Percentiles rank a stretch among this genome's conserved stretches.
These are phyloP conservation scores for Nasonovia ribisnigri DNA, from an alignment of 2,888 invertebrate species.

Conservation along the genomic window DNA sequence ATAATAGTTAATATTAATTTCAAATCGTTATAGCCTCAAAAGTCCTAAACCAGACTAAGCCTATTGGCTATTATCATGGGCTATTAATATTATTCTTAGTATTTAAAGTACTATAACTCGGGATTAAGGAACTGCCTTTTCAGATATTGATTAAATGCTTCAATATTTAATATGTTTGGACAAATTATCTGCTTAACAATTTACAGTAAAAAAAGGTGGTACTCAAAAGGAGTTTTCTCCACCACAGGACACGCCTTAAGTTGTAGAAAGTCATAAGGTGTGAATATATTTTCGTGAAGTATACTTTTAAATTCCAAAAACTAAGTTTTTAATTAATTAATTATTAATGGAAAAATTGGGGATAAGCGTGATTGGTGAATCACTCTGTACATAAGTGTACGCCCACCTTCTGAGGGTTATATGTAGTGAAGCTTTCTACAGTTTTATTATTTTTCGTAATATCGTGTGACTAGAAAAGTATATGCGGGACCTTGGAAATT, in stretches of 20 bases:
- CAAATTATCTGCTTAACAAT: background rate
- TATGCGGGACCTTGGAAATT: background rate
- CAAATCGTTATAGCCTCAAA: background rate
- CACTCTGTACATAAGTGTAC: background rate
- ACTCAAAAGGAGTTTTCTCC: background rate
- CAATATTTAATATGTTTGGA: background rate
- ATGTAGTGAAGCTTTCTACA: background rate
- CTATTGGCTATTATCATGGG: background rate
- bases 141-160: background rate
- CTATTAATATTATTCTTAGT: background rate
- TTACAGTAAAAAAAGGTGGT: background rate
- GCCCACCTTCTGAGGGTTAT: background rate
- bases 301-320: background rate
- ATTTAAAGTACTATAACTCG: background rate
- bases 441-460: background rate
- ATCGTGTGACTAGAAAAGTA: background rate
- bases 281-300: background rate
- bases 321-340: background rate
- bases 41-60: background rate
- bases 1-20: background rate
- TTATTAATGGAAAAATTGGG: background rate
- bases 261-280: background rate
- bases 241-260: too few species aligned
- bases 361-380: too few species aligned
- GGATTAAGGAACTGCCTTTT: background rate